Evolutionary conservation across 2,797 vertebrate species (phyloP), one percentile per base, ranked within the genome.

Genomic region (Phalloptychus januarius): DNA sequence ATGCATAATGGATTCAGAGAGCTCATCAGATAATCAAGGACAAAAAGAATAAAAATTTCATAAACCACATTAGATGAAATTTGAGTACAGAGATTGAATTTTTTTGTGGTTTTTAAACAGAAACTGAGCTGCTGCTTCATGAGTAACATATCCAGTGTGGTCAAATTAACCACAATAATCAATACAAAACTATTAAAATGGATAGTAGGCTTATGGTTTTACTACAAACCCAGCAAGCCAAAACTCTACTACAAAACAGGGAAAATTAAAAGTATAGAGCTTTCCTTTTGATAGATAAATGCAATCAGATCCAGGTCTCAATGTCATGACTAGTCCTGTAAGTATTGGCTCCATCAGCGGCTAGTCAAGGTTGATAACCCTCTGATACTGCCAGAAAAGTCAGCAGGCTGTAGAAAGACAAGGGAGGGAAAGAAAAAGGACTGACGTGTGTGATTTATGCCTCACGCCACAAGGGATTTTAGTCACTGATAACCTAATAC

Each of bases 401-500:
- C 79, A 79, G 86, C 72, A 79, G 71, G 83, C 91, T 83, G 84
- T 40, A 78, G 84, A 89, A 73, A 48, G 74, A 87, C 75, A 70
- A 74, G 69, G 79, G 76, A 75, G 52, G 83, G 61, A 23, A 40
- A 42, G n/a, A 44, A 75, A 73, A 79, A 69, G 85, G 89, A 79
- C 90, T 94, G 95, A 92, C 91, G 52, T 81, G 79, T 91, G 91
- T 95, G 94, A 95, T 95, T 96, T 95, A 96, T 94, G 93, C 92
- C 88, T 89, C 87, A 86, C 67, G 86, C 94, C 93, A 94, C 81
- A 0, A 86, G 94, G 95, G 94, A 95, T 93, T 94, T 93, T 87
- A 94, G 88, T 89, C 87, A 91, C 91, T 90, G 93, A 95, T 96
- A 96, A 94, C 94, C 94, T 94, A 93, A 94, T 95, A 93, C 87